Evolutionary conservation across 2,888 invertebrate genomes (phyloP).

Genomic region (Parnassius glacialis): DNA sequence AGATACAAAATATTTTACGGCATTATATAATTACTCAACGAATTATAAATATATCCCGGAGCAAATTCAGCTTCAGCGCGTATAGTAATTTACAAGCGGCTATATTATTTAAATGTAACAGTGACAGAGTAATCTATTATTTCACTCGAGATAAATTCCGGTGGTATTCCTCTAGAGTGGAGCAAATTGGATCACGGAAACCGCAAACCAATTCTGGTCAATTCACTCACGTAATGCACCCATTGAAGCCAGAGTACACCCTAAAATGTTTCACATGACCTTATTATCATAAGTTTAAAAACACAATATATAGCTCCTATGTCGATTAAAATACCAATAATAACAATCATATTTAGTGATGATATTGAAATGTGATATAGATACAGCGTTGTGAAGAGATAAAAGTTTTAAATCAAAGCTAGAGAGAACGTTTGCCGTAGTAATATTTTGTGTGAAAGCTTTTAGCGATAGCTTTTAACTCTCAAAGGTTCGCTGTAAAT

Average conservation of each 20-base stretch:
- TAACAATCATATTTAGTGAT: too few relatives aligned
- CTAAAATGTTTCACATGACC: constrained; percentile 29
- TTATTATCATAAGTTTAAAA: not conserved
- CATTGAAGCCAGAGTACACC: constrained; percentile 49
- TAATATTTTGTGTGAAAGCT: too few relatives aligned
- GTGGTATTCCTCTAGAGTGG: constrained; percentile 30
- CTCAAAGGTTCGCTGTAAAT: too few relatives aligned
- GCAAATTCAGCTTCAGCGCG: not conserved
- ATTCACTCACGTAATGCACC: constrained; percentile 50
- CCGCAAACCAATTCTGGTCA: constrained; percentile 59
- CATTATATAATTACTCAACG: too few relatives aligned
- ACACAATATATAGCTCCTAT: too few relatives aligned
- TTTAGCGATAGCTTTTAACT: too few relatives aligned
- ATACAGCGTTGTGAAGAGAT: too few relatives aligned
- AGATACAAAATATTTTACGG: too few relatives aligned
- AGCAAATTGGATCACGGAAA: constrained; percentile 51
- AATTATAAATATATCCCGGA: not conserved
- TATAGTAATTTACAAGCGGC: constrained; percentile 3
- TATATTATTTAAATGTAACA: not conserved
- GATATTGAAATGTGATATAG: too few relatives aligned
- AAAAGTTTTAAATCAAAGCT: too few relatives aligned
- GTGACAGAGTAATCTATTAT: constrained; percentile 3
- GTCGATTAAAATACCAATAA: too few relatives aligned
- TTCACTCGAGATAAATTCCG: not conserved
- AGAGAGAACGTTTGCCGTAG: too few relatives aligned